Base-by-base conservation (phyloP, 2,113 vertebrate genomes). In the Taurulus bubalis region DNA sequence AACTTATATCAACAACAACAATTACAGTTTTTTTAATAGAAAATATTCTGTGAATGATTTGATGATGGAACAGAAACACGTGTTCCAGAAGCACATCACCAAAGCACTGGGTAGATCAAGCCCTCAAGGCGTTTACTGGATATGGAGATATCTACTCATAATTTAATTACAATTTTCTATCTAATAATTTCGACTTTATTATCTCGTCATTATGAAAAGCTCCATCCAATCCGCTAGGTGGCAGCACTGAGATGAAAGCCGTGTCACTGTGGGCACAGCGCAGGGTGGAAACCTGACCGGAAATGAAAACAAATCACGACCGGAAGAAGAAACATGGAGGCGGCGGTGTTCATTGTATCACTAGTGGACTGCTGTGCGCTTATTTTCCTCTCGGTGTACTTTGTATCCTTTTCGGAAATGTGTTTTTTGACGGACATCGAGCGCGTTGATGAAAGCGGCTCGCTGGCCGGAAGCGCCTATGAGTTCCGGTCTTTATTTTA, bases 301-400 rank as follows among this genome's bases (percentile, higher is more conserved):
- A 79, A 79, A 28, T 4, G 14, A 16, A 53, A 49, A 7, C 4
- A 14, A 5, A n/a, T 12, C 10, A 22, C 1, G 3, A 20, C 16
- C 76, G 78, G 82, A 91, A 90, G 69, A 79, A 69, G 68, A 90
- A 93, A 87, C 14, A 98, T 98, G 97, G 98, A 99, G 93, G 97
- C 97, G 45, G 95, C 95, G 28, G 96, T 99, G 82, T 99, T 99
- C 90, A 94, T 99, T 69, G 92, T 98, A 65, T 97, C 98, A 0
- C 94, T 99, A 11, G 95, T 98, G 47, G 97, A 98, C 84, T 98
- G 97, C 42, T 99, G 97, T 68, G 95, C 96, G n/a, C 94, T 99
- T 64, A 98, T 99, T 90, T 99, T 99, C 79, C 96, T 99, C 14
- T 96, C 98, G 0, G 98, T 99, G 1, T 99, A 98, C 88, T 98